These are phyloP conservation scores for Pseudococcus viburni DNA, from an alignment of 2,888 invertebrate species.

Conservation along the genomic window DNA sequence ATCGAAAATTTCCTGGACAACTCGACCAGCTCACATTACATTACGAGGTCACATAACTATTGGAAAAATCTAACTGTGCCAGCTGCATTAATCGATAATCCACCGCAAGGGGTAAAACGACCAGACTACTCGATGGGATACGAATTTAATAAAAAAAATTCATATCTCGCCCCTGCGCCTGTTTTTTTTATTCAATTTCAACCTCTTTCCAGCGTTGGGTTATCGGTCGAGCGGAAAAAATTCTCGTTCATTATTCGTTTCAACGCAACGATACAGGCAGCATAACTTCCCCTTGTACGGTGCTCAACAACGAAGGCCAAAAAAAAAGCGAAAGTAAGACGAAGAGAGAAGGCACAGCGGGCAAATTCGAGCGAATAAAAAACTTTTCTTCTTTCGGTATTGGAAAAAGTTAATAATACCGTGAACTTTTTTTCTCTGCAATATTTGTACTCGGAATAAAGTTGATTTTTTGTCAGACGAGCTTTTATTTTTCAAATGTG, in stretches of 20 bases:
- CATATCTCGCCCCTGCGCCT: background rate
- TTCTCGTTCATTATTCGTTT: constrained; percentile 32
- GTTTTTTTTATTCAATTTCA: background rate
- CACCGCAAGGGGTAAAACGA: background rate
- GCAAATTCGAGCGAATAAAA: constrained; percentile 24
- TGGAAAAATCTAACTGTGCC: too few species aligned
- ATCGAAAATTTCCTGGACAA: too few species aligned
- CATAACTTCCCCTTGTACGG: background rate
- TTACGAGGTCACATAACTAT: too few species aligned
- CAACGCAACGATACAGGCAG: constrained; percentile 23
- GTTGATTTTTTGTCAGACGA: constrained; percentile 47
- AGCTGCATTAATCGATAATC: background rate
- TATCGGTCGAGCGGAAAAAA: constrained; percentile 3
- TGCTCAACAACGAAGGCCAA: background rate
- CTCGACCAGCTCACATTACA: too few species aligned
- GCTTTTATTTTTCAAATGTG: constrained; percentile 29
- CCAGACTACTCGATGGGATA: constrained; percentile 5
- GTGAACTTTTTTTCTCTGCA: constrained; percentile 34
- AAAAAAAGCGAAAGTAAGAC: background rate
- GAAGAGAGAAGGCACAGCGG: background rate
- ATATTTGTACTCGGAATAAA: constrained; percentile 47
- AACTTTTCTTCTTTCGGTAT: constrained; percentile 46
- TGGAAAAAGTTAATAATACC: constrained; percentile 56
- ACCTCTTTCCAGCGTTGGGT: background rate
- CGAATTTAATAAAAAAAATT: constrained; percentile 27